Evolutionary conservation across 2,888 invertebrate genomes (phyloP).

Genomic region (Arge pagana): DNA sequence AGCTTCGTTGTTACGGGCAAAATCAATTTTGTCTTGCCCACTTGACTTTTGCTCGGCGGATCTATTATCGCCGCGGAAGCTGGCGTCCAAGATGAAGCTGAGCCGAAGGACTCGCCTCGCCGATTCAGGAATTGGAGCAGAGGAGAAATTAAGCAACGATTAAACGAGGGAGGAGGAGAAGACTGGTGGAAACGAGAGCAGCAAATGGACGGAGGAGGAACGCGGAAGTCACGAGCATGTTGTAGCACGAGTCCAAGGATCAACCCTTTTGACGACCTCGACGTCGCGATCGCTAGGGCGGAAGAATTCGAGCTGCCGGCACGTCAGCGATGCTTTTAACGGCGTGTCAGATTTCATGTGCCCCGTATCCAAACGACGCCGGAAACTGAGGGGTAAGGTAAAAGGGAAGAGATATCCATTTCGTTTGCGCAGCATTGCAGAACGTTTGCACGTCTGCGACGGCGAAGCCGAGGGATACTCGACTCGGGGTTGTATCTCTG

Average conservation of each 20-base stretch:
- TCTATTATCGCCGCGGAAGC: no score
- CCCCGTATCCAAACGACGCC: constrained; percentile 19
- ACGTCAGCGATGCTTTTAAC: constrained; percentile 38
- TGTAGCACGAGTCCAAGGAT: constrained; percentile 16
- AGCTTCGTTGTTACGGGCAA: no score
- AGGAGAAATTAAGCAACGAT: constrained; percentile 21
- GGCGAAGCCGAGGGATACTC: no score
- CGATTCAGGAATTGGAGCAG: constrained; percentile 15
- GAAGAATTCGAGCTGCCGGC: constrained; percentile 16
- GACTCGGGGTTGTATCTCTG: no score
- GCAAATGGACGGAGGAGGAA: no score
- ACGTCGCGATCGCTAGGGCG: constrained; percentile 13
- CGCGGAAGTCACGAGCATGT: no score
- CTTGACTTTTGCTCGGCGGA: no score
- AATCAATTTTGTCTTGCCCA: no score
- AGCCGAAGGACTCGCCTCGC: constrained; percentile 10
- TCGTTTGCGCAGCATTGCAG: constrained; percentile 21
- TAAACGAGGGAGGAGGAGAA: constrained; percentile 13
- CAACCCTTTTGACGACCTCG: constrained; percentile 18
- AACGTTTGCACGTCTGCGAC: constrained; percentile 19
- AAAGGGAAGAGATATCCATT: constrained; percentile 11
- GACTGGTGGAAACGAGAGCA: no score
- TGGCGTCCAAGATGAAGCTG: no score
- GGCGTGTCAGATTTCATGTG: constrained; percentile 37
- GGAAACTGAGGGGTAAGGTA: not conserved